A percentile compares a stretch with the other conserved stretches of the same genome.
phyloP scores from a whole-genome alignment of 2,113 vertebrate species.

The Lathamus discolor region DNA sequence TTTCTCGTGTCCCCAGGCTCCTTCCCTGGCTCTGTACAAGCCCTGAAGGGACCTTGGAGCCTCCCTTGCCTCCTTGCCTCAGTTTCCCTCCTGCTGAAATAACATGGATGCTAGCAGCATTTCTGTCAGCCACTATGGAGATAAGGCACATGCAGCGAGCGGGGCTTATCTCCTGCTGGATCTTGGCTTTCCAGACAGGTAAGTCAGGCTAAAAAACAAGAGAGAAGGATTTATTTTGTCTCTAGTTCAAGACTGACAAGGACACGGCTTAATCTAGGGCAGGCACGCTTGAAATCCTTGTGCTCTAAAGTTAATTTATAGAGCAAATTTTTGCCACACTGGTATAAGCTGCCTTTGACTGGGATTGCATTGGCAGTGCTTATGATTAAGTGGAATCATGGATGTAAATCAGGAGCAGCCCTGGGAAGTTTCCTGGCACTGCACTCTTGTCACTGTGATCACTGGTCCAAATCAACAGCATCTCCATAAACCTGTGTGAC shows the following conservation, averaged over 20 bases:
- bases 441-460: not conserved
- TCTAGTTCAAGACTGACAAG: slow-evolving; percentile 1
- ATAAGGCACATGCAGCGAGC: rapidly evolving
- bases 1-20: not conserved
- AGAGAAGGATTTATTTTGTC: not conserved
- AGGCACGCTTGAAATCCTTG: not conserved
- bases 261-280: not conserved
- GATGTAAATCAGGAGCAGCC: not conserved
- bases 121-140: rapidly evolving
- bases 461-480: not conserved
- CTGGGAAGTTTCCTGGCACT: not conserved
- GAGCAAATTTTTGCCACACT: not conserved
- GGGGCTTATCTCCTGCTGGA: not conserved
- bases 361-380: not conserved
- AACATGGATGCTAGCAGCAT: too few relatives aligned
- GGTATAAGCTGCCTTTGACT: not conserved
- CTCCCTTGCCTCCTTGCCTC: not conserved
- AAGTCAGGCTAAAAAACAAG: not conserved
- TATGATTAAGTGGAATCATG: not conserved
- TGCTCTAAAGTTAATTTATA: not conserved
- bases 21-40: not conserved
- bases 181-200: not conserved
- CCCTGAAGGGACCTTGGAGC: not conserved
- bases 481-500: not conserved
- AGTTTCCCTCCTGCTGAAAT: not conserved